Conservation (phyloP, 2,888 invertebrate genomes). For the Drosophila affinis region DNA sequence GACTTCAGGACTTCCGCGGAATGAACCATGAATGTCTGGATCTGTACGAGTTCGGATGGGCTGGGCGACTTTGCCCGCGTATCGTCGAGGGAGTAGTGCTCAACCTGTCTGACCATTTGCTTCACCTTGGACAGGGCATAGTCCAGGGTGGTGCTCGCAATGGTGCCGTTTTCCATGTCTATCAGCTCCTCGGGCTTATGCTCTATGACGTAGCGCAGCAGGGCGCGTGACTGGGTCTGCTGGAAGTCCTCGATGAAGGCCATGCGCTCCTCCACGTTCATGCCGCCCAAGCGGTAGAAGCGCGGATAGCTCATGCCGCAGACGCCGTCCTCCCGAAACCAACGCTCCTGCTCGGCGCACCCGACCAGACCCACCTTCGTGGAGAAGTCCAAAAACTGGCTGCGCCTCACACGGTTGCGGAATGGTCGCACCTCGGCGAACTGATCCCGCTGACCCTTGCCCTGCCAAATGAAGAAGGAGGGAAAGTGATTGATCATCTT, state of each 20-base stretch:
- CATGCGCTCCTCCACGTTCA: conserved; percentile 73
- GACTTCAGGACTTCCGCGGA: conserved; percentile 81
- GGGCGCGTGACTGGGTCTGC: conserved; percentile 90
- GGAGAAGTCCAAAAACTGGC: conserved; percentile 83
- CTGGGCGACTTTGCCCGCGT: conserved; percentile 50
- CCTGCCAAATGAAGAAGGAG: conserved; percentile 90
- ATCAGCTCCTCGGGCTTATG: conserved; percentile 73
- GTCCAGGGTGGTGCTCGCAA: conserved; percentile 71
- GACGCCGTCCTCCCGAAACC: conserved; percentile 77
- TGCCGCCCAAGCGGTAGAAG: conserved; percentile 83
- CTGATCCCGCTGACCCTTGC: conserved; percentile 77
- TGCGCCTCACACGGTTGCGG: conserved; percentile 80
- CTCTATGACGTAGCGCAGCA: conserved; percentile 86
- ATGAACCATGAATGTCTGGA: conserved; percentile 69
- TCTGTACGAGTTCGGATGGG: conserved; percentile 56
- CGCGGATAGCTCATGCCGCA: conserved; percentile 88
- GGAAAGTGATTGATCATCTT: conserved; percentile 87
- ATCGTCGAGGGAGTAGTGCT: conserved; percentile 67
- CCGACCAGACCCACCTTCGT: conserved; percentile 84
- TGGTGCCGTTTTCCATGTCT: conserved; percentile 85
- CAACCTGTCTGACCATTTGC: conserved; percentile 64
- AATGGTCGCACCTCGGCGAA: conserved; percentile 71
- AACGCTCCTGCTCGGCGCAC: conserved; percentile 80
- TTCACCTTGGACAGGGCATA: conserved; percentile 68
- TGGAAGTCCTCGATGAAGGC: conserved; percentile 87